phyloP scores from a whole-genome alignment of 2,888 invertebrate genomes.

The Hoplodrina ambigua region DNA sequence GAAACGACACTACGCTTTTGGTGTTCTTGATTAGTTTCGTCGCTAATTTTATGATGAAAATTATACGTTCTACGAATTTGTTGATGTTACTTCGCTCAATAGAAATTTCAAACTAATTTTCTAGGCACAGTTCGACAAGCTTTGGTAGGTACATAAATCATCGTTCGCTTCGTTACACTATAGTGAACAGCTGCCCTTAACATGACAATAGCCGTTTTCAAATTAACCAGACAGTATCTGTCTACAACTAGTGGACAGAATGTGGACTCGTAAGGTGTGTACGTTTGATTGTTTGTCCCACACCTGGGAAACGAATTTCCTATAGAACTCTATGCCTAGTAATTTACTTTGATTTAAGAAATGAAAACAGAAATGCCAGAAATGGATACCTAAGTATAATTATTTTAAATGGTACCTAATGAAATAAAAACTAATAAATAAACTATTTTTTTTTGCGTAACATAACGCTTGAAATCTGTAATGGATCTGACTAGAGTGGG shows the following conservation, averaged over 20 bases:
- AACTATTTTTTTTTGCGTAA: too few species aligned
- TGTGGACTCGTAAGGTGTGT: background rate
- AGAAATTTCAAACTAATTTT: too few species aligned
- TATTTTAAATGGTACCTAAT: too few species aligned
- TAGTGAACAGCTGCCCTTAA: constrained; percentile 11
- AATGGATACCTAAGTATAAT: too few species aligned
- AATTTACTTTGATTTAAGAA: too few species aligned
- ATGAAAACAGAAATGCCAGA: too few species aligned
- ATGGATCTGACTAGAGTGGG: too few species aligned
- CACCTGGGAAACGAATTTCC: background rate
- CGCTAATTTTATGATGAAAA: background rate
- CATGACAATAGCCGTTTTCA: constrained; percentile 31
- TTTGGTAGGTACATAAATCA: background rate
- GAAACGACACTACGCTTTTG: background rate
- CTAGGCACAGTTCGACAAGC: too few species aligned
- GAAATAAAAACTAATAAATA: too few species aligned
- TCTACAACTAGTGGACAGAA: constrained; percentile 14
- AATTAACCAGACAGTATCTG: constrained; percentile 24
- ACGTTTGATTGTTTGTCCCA: background rate
- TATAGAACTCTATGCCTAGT: too few species aligned
- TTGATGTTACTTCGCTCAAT: background rate
- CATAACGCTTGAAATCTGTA: too few species aligned
- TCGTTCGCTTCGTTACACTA: constrained; percentile 9
- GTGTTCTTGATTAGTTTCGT: background rate
- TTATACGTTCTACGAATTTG: background rate